Percentiles rank a stretch among this genome's conserved stretches.
These are phyloP conservation scores for Calliphora vicina DNA, from an alignment of 1,140 invertebrate genomes.

Conservation along the genomic window DNA sequence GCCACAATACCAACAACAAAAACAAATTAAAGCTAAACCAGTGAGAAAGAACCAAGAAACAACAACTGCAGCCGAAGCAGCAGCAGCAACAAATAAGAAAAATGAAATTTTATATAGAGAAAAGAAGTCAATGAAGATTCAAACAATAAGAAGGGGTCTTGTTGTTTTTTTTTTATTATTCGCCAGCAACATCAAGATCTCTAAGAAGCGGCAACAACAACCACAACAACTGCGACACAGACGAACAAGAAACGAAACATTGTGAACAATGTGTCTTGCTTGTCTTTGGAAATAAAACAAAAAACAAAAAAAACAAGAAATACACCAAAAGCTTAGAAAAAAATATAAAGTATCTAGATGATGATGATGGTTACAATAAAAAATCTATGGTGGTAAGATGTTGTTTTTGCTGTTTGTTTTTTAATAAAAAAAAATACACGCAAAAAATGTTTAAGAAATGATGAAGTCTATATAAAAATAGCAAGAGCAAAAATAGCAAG, in stretches of 20 bases:
- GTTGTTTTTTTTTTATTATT: background rate
- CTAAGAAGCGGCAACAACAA: background rate
- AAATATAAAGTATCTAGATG: background rate
- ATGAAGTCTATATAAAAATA: background rate
- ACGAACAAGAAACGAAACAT: background rate
- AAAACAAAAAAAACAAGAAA: background rate
- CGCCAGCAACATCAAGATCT: background rate
- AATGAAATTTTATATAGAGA: background rate
- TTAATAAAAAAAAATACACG: background rate
- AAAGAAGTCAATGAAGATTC: slow-evolving; percentile 4
- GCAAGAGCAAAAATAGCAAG: background rate
- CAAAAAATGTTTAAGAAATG: background rate
- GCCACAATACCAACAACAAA: no score
- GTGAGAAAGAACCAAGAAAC: background rate
- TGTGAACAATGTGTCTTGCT: background rate
- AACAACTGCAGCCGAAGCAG: no score
- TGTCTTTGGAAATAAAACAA: background rate
- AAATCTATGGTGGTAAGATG: background rate
- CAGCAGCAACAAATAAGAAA: background rate
- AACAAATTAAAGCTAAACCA: no score
- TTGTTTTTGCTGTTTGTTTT: background rate
- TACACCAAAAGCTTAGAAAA: background rate
- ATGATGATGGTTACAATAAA: background rate
- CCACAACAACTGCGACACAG: background rate
- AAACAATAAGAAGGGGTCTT: background rate